A percentile compares a stretch with the other conserved stretches of the same genome.
These are phyloP conservation scores for Ormyrus pomaceus DNA, from an alignment of 2,888 invertebrate species.

Conservation along the genomic window DNA sequence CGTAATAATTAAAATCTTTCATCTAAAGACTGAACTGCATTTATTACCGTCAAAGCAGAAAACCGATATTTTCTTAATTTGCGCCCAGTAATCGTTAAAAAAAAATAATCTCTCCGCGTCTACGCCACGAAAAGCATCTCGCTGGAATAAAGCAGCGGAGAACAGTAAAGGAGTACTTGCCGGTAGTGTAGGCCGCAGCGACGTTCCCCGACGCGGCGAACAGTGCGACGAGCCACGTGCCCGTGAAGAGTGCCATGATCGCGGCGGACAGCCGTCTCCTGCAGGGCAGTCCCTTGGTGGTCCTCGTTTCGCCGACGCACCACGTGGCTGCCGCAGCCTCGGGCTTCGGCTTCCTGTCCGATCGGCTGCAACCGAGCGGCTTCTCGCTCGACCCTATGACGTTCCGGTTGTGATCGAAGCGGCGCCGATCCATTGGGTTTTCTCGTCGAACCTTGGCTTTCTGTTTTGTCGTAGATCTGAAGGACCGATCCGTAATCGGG, in stretches of 20 bases:
- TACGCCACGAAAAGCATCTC: too few species aligned
- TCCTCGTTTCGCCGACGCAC: neutral
- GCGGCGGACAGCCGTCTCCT: constrained; percentile 42
- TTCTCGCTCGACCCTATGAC: constrained; percentile 44
- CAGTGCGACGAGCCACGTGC: constrained; percentile 64
- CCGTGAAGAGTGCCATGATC: constrained; percentile 63
- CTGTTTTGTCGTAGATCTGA: too few species aligned
- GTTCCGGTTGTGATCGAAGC: constrained; percentile 47
- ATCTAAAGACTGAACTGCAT: too few species aligned
- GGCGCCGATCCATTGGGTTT: constrained; percentile 38
- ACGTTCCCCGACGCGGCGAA: constrained; percentile 59
- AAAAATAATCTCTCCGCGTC: too few species aligned
- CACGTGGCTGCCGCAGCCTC: constrained; percentile 9
- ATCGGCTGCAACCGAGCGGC: neutral
- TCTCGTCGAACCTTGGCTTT: neutral
- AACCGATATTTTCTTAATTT: neutral
- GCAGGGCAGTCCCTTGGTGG: neutral
- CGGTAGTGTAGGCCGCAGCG: constrained; percentile 69
- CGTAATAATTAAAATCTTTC: too few species aligned
- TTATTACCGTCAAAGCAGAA: too few species aligned
- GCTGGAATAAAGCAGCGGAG: too few species aligned
- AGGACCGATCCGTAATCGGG: too few species aligned
- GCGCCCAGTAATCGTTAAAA: neutral
- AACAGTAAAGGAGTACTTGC: constrained; percentile 59
- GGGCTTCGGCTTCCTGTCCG: neutral